These are phyloP conservation scores for Cryptoleucopteryx plumbea DNA, from an alignment of 2,113 vertebrate species.

Conservation along the genomic window DNA sequence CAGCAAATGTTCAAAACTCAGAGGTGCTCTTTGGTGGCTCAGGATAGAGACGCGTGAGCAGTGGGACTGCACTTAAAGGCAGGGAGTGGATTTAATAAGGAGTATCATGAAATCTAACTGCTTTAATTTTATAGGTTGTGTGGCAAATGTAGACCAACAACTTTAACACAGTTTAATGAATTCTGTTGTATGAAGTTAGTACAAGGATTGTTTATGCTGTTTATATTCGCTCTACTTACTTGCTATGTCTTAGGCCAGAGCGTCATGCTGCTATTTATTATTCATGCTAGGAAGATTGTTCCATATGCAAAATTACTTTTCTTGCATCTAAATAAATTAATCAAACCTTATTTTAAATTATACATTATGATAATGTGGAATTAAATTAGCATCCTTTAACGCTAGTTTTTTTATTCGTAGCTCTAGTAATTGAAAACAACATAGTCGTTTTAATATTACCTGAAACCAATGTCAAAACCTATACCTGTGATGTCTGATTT, in stretches of 20 bases:
- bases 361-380: background rate
- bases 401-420: background rate
- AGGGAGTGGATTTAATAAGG: background rate
- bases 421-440: background rate
- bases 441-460: background rate
- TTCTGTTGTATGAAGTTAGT: background rate
- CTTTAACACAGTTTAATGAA: background rate
- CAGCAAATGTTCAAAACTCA: background rate
- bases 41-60: background rate
- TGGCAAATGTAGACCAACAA: background rate
- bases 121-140: background rate
- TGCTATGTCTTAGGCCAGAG: background rate
- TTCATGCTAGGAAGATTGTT: background rate
- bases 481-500: background rate
- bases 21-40: background rate
- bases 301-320: conserved; percentile 1
- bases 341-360: background rate
- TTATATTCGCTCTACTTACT: background rate
- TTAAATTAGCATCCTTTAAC: background rate
- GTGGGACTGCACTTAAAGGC: background rate
- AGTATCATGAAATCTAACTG: background rate
- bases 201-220: background rate
- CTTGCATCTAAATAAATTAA: background rate
- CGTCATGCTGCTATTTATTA: background rate
- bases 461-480: background rate